Base-by-base conservation (phyloP, 2,888 invertebrate species). In the Tanypteryx hageni region DNA sequence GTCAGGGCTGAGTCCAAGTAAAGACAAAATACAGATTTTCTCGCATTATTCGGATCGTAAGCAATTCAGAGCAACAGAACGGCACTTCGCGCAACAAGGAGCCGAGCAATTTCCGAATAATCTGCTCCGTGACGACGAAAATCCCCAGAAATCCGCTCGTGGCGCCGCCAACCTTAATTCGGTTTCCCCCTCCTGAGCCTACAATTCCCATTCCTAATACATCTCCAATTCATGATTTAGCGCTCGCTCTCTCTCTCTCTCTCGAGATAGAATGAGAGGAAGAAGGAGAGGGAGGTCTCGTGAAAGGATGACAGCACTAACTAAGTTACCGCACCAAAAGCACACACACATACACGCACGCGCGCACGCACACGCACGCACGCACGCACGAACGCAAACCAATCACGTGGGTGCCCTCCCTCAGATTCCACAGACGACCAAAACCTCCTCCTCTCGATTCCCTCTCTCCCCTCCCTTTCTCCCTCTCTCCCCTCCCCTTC, bases 261-360 rank as follows among this genome's bases (percentile, higher is more conserved):
- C 1, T 44, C 1, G 44, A 44, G 44, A 44, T 1, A 44, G 1
- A 44, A 5, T 5, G 44, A 44, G 44, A 5, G 44, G 5, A 5
- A 5, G 5, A 44, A 5, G 5, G 44, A 44, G 5, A 44, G 44
- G 5, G 44, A 44, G 44, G 44, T 5, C 44, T 44, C 22, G 76
- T 76, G 76, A 76, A 76, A 76, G 76, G 76, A 76, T 76, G 76
- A 76, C 76, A 76, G 76, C 76, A 27, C 22, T 76, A 76, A 76
- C 76, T 76, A 76, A 76, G 76, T 76, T 76, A 76, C 22, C 76
- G 76, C 22, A 27, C 22, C 22, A 27, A 76, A 14, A 76, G 76
- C 76, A 22, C 76, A 22, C 76, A 22, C 68, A 22, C 68, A n/a
- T n/a, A n/a, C 16, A 22, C 68, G 22, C 76, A 22, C 76, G 76